Conservation (phyloP, 2,888 invertebrate genomes). For the Drosophila fulvimacula region DNA sequence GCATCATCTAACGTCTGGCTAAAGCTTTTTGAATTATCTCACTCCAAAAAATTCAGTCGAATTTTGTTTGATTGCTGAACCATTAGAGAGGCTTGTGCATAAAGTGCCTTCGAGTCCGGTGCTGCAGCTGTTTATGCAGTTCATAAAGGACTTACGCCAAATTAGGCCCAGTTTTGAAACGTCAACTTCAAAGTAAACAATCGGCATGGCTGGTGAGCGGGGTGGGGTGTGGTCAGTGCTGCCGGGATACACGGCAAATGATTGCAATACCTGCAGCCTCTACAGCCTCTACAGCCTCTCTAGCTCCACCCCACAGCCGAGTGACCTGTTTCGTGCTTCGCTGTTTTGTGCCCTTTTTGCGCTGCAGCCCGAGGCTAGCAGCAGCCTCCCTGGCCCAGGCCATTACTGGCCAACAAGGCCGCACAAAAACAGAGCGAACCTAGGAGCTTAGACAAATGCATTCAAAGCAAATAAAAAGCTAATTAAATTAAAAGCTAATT, state of each 20-base stretch:
- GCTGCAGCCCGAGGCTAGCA: background rate
- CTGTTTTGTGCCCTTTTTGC: constrained; percentile 10
- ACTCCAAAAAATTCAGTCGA: background rate
- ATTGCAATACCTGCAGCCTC: constrained; percentile 26
- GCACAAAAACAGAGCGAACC: constrained; percentile 7
- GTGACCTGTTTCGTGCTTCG: constrained; percentile 42
- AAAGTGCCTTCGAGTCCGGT: constrained; percentile 39
- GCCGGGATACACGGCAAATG: constrained; percentile 15
- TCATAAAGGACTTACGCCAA: constrained; percentile 57
- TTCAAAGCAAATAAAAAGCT: constrained; percentile 73
- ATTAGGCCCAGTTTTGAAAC: constrained; percentile 65
- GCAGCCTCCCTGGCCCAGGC: constrained; percentile 5
- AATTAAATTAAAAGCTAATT: constrained; percentile 77
- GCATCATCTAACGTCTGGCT: background rate
- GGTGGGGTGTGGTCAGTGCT: constrained; percentile 26
- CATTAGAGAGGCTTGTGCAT: constrained; percentile 37
- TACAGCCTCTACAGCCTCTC: background rate
- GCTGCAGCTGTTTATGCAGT: constrained; percentile 37
- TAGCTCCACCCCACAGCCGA: background rate
- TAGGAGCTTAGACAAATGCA: constrained; percentile 50
- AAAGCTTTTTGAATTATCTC: background rate
- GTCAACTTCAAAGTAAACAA: constrained; percentile 70
- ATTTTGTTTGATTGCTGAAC: constrained; percentile 43
- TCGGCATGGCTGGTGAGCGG: constrained; percentile 9
- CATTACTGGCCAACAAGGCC: constrained; percentile 41